Conservation (phyloP, 2,797 vertebrate species). For the Nyctalus aviator region DNA sequence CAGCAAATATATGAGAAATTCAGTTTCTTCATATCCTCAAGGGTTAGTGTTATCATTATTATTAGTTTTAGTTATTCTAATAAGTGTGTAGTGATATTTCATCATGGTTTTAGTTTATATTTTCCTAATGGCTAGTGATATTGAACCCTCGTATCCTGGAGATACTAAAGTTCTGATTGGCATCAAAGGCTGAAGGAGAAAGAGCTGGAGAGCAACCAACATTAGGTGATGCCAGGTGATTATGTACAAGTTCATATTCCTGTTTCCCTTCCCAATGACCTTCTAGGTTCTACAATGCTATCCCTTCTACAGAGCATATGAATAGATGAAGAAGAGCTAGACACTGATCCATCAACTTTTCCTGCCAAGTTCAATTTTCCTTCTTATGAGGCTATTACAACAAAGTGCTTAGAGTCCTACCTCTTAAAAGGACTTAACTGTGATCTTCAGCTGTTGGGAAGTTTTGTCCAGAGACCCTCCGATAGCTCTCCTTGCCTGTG, state of each 20-base stretch:
- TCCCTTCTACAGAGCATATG: not conserved
- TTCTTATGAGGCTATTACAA: not conserved
- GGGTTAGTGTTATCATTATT: too few relatives aligned
- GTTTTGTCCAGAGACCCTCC: not conserved
- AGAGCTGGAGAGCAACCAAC: not conserved
- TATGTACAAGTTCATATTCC: not conserved
- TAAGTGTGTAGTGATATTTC: too few relatives aligned
- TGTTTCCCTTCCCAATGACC: not conserved
- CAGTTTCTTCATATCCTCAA: too few relatives aligned
- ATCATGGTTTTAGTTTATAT: too few relatives aligned
- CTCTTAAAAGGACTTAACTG: not conserved
- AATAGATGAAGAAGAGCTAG: not conserved
- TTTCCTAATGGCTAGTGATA: too few relatives aligned
- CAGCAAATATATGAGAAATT: too few relatives aligned
- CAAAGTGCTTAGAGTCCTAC: not conserved
- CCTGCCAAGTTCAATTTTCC: not conserved
- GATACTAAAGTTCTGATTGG: not conserved
- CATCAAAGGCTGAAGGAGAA: not conserved
- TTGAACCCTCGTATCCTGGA: not conserved
- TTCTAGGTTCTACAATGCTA: not conserved
- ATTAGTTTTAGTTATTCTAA: too few relatives aligned
- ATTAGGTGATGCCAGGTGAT: not conserved
- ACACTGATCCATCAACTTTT: not conserved
- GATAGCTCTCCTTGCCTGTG: not conserved
- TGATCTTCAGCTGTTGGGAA: not conserved